phyloP scores from a whole-genome alignment of 2,113 vertebrate genomes.

The Bagarius yarrelli region DNA sequence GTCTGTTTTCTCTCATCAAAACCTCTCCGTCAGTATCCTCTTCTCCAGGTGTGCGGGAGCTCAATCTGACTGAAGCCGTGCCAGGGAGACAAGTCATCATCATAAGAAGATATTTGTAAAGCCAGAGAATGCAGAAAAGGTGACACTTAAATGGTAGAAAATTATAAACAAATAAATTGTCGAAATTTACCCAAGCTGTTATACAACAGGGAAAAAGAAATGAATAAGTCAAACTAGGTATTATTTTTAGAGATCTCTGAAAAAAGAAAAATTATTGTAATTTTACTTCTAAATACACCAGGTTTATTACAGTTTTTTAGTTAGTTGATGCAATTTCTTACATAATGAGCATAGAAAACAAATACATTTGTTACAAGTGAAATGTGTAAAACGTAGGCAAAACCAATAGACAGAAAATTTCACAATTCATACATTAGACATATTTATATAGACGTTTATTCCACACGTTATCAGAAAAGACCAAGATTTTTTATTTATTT shows the following conservation, averaged over 20 bases:
- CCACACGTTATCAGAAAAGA: not conserved
- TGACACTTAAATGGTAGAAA: not conserved
- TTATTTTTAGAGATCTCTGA: not conserved
- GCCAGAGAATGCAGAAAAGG: not conserved
- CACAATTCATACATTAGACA: not conserved
- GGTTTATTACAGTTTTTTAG: too few relatives aligned
- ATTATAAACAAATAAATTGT: constrained; percentile 2
- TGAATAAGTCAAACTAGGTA: not conserved
- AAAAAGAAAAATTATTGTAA: not conserved
- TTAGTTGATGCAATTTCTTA: too few relatives aligned
- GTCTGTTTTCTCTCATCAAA: constrained; percentile 28
- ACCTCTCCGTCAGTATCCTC: constrained; percentile 31
- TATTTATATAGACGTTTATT: not conserved
- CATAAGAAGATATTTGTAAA: constrained; percentile 15
- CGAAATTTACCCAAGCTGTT: not conserved
- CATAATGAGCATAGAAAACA: not conserved
- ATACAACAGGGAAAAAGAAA: not conserved
- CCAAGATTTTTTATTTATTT: not conserved
- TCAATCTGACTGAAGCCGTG: constrained; percentile 51
- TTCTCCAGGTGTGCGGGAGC: constrained; percentile 37
- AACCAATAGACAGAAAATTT: not conserved
- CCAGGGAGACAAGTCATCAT: constrained; percentile 45
- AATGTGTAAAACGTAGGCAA: not conserved
- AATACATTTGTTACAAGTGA: not conserved
- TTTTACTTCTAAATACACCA: not conserved